Evolutionary conservation across 2,888 invertebrate species (phyloP).

Genomic region (Himalopsyche japonica): DNA sequence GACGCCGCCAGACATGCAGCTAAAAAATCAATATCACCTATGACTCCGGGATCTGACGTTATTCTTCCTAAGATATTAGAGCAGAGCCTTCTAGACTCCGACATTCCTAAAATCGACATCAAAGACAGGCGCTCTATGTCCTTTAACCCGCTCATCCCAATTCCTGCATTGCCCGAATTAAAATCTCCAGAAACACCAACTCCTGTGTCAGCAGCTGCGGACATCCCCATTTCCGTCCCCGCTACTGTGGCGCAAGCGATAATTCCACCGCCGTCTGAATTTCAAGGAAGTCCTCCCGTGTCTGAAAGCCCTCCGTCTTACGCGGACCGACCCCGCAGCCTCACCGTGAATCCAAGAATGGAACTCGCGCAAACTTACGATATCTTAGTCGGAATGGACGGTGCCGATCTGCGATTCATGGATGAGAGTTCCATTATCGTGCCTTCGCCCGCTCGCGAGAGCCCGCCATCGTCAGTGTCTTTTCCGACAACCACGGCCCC

Average conservation of each 20-base stretch:
- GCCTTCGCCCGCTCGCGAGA: slow-evolving; percentile 78
- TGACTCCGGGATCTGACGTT: slow-evolving; percentile 49
- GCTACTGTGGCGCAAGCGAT: slow-evolving; percentile 68
- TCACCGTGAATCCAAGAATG: slow-evolving; percentile 59
- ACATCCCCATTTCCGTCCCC: slow-evolving; percentile 48
- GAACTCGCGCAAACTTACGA: slow-evolving; percentile 70
- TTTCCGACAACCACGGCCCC: slow-evolving; percentile 63
- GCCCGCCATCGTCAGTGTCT: slow-evolving; percentile 70
- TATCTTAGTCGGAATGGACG: slow-evolving; percentile 77
- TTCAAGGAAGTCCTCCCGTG: slow-evolving; percentile 69
- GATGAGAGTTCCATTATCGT: slow-evolving; percentile 87
- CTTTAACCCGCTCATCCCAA: slow-evolving; percentile 44
- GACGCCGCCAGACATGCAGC: slow-evolving; percentile 35
- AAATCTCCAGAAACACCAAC: slow-evolving; percentile 54
- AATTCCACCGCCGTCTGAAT: slow-evolving; percentile 74
- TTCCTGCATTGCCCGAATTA: slow-evolving; percentile 49
- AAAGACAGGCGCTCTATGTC: neutral
- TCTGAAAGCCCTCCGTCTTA: slow-evolving; percentile 67
- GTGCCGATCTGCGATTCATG: slow-evolving; percentile 87
- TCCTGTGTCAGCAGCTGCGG: slow-evolving; percentile 45
- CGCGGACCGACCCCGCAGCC: slow-evolving; percentile 59
- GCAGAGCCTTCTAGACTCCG: slow-evolving; percentile 66
- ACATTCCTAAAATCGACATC: slow-evolving; percentile 49
- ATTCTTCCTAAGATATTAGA: slow-evolving; percentile 67
- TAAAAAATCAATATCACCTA: slow-evolving; percentile 43